phyloP scores from a whole-genome alignment of 2,113 vertebrate species.

The Colistium nudipinnis region DNA sequence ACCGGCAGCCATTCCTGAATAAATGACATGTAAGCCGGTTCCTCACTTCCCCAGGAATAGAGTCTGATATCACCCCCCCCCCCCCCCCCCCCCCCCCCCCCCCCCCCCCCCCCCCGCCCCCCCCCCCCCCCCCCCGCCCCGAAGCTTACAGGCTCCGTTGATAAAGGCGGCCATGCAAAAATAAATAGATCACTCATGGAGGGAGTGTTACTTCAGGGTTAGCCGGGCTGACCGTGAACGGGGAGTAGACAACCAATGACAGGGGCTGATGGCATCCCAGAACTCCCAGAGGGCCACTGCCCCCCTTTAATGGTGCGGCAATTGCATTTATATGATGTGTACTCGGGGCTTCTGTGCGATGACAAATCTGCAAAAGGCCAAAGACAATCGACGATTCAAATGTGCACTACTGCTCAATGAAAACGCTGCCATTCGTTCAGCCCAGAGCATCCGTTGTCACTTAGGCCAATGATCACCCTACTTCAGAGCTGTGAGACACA shows the following conservation, averaged over 20 bases:
- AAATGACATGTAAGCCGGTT: conserved; percentile 56
- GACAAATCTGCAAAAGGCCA: conserved; percentile 52
- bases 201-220: conserved; percentile 72
- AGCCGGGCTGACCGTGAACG: conserved; percentile 54
- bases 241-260: conserved; percentile 60
- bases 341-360: conserved; percentile 40
- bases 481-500: conserved; percentile 1
- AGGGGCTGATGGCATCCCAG: conserved; percentile 56
- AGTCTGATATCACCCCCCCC: conserved; percentile 67
- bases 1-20: conserved; percentile 56
- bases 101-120: conserved; percentile 64
- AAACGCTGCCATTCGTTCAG: conserved; percentile 28
- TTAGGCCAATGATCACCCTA: conserved; percentile 10
- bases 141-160: conserved; percentile 62
- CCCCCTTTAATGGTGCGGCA: conserved; percentile 23
- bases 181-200: conserved; percentile 77
- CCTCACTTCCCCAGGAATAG: conserved; percentile 59
- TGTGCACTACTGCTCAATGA: conserved; percentile 36
- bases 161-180: conserved; percentile 76
- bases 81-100: conserved; percentile 65
- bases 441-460: conserved; percentile 27
- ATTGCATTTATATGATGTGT: conserved; percentile 57
- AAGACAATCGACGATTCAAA: conserved; percentile 34
- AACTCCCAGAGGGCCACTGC: conserved; percentile 52
- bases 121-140: conserved; percentile 63